phyloP scores from a whole-genome alignment of 2,113 vertebrate species.

The Riparia riparia region DNA sequence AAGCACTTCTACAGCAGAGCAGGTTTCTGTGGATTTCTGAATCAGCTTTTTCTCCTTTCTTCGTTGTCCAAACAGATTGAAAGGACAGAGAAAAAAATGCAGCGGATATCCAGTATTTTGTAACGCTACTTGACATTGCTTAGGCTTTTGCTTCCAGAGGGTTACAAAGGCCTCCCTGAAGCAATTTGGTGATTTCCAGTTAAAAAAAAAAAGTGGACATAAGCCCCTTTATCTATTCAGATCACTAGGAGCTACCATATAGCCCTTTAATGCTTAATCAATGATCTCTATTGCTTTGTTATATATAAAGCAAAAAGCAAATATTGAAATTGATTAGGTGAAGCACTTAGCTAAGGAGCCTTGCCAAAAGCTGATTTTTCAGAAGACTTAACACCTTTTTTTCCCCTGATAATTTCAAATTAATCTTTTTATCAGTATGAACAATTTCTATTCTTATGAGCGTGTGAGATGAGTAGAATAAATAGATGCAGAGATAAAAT shows the following conservation, averaged over 20 bases:
- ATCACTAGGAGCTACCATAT: background rate
- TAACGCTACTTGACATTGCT: background rate
- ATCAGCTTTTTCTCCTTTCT: background rate
- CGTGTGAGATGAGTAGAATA: background rate
- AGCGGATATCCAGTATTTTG: background rate
- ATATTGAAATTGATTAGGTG: background rate
- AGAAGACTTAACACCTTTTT: background rate
- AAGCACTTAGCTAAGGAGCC: background rate
- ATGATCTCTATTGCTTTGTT: background rate
- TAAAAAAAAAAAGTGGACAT: background rate
- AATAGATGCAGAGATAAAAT: background rate
- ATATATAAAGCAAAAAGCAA: background rate
- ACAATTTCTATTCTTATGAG: background rate
- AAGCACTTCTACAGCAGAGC: background rate
- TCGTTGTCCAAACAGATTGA: background rate
- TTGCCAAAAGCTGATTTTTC: background rate
- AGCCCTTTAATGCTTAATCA: conserved; percentile 13
- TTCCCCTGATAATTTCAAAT: background rate
- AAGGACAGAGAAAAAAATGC: background rate
- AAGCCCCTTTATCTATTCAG: background rate
- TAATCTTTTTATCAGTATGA: background rate
- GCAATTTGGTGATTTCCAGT: background rate
- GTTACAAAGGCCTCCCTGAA: background rate
- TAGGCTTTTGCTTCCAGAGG: background rate
- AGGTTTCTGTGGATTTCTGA: background rate